A percentile compares a stretch with the other conserved stretches of the same genome.
Evolutionary conservation across 2,888 invertebrate species (phyloP).

Genomic region (Watsonalla binaria): DNA sequence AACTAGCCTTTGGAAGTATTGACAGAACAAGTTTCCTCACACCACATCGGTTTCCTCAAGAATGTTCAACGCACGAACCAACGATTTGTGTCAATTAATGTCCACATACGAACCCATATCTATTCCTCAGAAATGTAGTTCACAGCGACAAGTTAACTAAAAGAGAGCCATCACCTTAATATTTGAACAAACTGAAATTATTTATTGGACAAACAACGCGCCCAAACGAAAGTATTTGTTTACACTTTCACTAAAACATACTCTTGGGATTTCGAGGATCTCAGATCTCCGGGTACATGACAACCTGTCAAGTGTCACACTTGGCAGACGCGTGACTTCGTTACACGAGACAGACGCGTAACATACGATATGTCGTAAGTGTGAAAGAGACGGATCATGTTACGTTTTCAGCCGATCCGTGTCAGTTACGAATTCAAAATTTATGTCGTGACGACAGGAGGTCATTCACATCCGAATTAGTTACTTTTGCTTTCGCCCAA

Average conservation of each 20-base stretch:
- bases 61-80: not conserved
- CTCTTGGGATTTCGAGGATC: conserved; percentile 44
- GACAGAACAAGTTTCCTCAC: too few species aligned
- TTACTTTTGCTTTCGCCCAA: conserved; percentile 57
- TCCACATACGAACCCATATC: not conserved
- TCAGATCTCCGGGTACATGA: conserved; percentile 25
- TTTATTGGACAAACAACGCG: conserved; percentile 36
- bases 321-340: conserved; percentile 17
- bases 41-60: too few species aligned
- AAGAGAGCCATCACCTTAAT: conserved; percentile 16
- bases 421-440: conserved; percentile 35
- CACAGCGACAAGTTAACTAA: conserved; percentile 4
- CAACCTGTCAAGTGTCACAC: conserved; percentile 30
- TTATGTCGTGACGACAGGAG: conserved; percentile 29
- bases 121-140: conserved; percentile 4
- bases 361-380: conserved; percentile 15
- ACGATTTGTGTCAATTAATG: not conserved
- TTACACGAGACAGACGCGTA: conserved; percentile 21
- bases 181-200: conserved; percentile 24
- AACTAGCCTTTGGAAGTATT: too few species aligned
- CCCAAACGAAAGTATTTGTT: conserved; percentile 42
- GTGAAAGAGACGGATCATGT: conserved; percentile 20
- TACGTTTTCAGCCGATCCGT: conserved; percentile 19
- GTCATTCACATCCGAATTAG: conserved; percentile 40
- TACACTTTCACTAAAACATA: conserved; percentile 60